Percentiles rank a stretch among this genome's conserved stretches.
Evolutionary conservation across 2,113 vertebrate genomes (phyloP).

Genomic region (Colinus virginianus): DNA sequence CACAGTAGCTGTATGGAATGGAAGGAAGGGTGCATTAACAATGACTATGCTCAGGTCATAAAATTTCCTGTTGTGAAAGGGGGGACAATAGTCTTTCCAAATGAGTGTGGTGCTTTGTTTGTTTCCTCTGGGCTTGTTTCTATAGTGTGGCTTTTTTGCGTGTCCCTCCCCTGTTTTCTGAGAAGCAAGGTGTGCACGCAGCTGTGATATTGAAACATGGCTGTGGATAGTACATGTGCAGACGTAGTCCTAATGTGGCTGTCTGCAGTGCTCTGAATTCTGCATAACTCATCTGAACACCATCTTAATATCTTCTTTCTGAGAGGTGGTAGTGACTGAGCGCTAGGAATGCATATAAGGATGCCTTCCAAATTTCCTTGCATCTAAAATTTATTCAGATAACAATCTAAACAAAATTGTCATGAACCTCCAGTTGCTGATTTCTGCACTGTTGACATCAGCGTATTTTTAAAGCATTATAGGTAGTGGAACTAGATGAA

Average conservation of each 20-base stretch:
- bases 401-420: not conserved
- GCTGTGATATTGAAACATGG: not conserved
- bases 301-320: not conserved
- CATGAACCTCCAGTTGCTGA: not conserved
- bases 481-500: not conserved
- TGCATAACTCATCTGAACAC: not conserved
- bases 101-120: fast-evolving
- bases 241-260: not conserved
- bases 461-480: not conserved
- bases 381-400: not conserved
- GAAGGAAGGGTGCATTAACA: not conserved
- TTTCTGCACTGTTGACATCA: not conserved
- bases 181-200: not conserved
- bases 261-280: not conserved
- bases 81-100: not conserved
- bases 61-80: not conserved
- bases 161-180: not conserved
- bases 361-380: not conserved
- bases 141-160: fast-evolving
- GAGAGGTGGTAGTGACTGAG: not conserved
- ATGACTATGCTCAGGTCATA: not conserved
- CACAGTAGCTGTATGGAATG: not conserved
- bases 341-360: not conserved
- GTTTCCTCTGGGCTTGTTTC: not conserved
- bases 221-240: not conserved